These are phyloP conservation scores for Petaurus breviceps DNA, from an alignment of 2,113 vertebrate species.

Conservation along the genomic window DNA sequence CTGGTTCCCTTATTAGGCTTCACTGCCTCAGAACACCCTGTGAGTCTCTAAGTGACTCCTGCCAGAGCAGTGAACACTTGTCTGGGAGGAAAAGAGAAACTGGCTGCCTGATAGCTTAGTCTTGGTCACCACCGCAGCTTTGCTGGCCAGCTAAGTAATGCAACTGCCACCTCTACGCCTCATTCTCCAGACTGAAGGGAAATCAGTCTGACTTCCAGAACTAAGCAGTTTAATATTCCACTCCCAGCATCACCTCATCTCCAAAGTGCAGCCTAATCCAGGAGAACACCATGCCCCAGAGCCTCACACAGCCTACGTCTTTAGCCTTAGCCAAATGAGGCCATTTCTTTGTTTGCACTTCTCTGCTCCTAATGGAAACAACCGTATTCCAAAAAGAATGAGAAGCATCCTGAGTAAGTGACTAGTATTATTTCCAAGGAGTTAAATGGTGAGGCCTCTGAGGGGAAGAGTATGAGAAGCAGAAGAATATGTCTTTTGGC, in stretches of 20 bases:
- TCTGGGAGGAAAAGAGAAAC: background rate
- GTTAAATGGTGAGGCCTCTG: background rate
- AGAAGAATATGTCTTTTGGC: background rate
- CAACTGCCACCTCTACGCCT: background rate
- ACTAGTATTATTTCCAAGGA: background rate
- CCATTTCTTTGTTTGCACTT: background rate
- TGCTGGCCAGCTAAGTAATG: background rate
- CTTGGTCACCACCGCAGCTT: background rate
- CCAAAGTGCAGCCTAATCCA: background rate
- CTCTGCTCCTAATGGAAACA: background rate
- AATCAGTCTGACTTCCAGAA: background rate
- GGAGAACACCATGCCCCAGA: background rate
- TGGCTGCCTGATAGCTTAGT: background rate
- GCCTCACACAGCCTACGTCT: background rate
- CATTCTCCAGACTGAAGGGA: background rate
- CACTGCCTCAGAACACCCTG: background rate
- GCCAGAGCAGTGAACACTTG: background rate
- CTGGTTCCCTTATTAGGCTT: background rate
- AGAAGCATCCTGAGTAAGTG: background rate
- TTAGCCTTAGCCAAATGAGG: background rate
- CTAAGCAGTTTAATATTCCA: background rate
- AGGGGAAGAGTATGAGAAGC: background rate
- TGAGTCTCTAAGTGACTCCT: background rate
- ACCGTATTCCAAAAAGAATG: background rate
- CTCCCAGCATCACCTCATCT: background rate